phyloP scores from a whole-genome alignment of 2,888 invertebrate species.

The Tenthredo amoena region DNA sequence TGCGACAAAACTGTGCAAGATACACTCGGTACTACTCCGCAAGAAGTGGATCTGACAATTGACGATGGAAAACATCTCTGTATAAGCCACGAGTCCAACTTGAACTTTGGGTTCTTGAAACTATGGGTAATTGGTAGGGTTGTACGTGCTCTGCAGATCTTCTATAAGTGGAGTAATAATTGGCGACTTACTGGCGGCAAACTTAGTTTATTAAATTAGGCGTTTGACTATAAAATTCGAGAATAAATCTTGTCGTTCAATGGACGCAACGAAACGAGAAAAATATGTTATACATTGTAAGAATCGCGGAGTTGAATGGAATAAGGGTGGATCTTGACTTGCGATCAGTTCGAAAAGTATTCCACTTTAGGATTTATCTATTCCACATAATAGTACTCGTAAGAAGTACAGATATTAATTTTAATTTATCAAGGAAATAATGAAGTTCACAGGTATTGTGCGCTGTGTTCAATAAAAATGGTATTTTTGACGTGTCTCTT shows the following conservation, averaged over 20 bases:
- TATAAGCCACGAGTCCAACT: not conserved
- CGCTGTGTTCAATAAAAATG: not conserved
- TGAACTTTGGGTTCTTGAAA: not conserved
- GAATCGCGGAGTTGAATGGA: not conserved
- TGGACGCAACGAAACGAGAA: not conserved
- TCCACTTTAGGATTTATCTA: not conserved
- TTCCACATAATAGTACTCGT: not conserved
- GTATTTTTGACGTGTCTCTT: not conserved
- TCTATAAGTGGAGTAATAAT: not conserved
- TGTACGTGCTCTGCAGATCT: not conserved
- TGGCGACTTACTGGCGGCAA: not conserved
- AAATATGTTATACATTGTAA: not conserved
- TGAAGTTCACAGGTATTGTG: not conserved
- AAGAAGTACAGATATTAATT: not conserved
- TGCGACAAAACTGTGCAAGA: slow-evolving; percentile 4
- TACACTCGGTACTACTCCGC: not conserved
- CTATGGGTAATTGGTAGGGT: not conserved
- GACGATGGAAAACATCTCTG: not conserved
- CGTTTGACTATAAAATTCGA: not conserved
- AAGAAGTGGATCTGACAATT: not conserved
- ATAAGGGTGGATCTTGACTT: not conserved
- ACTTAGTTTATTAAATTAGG: not conserved
- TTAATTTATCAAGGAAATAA: not conserved
- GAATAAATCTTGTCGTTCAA: not conserved
- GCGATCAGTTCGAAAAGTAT: not conserved